phyloP scores from a whole-genome alignment of 2,113 vertebrate species.

The Labrus mixtus region DNA sequence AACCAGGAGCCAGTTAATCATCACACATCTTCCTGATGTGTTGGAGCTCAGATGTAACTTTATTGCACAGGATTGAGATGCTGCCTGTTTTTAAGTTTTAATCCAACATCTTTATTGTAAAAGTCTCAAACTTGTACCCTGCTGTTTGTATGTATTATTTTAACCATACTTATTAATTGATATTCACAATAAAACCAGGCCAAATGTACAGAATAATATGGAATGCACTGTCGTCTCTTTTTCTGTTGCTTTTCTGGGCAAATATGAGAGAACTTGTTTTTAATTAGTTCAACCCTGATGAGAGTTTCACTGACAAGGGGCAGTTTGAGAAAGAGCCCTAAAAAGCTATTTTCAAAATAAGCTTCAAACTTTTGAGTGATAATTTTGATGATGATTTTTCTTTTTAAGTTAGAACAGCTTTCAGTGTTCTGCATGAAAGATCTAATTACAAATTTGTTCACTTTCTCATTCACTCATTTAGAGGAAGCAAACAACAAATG shows the following conservation, averaged over 20 bases:
- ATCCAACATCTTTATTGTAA: conserved; percentile 71
- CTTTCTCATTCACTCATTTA: too few relatives aligned
- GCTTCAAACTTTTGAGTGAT: too few relatives aligned
- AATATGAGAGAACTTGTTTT: too few relatives aligned
- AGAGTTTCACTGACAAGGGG: too few relatives aligned
- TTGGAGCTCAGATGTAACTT: conserved; percentile 60
- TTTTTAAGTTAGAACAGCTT: too few relatives aligned
- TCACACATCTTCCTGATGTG: conserved; percentile 22
- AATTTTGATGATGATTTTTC: too few relatives aligned
- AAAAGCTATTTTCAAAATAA: too few relatives aligned
- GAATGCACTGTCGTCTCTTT: conserved; percentile 8
- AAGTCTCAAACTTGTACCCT: conserved; percentile 74
- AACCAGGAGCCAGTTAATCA: conserved; percentile 69
- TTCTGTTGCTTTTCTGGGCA: not conserved
- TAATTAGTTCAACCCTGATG: too few relatives aligned
- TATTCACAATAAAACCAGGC: conserved; percentile 87
- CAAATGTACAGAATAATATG: conserved; percentile 78
- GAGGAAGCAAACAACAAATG: too few relatives aligned
- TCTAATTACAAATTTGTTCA: too few relatives aligned
- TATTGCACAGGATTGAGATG: conserved; percentile 71
- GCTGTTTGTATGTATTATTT: conserved; percentile 85
- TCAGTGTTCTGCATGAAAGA: too few relatives aligned
- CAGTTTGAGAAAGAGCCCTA: too few relatives aligned
- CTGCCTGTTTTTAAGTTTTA: conserved; percentile 72
- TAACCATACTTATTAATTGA: conserved; percentile 83